Base-by-base conservation (phyloP, 2,113 vertebrate genomes). In the Lathamus discolor region DNA sequence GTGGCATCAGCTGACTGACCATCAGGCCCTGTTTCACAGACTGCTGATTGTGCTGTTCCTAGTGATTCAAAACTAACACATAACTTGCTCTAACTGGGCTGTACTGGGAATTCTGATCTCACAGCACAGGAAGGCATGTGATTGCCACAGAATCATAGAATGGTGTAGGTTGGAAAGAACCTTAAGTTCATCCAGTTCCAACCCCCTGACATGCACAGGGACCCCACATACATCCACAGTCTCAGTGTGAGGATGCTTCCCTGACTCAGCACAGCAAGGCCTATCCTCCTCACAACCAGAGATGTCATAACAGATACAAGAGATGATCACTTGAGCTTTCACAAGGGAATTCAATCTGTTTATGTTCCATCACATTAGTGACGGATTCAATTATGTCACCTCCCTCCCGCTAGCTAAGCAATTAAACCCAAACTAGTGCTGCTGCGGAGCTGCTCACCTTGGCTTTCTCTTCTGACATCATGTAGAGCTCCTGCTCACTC, bases 381-480 rank as follows among this genome's bases (percentile, higher is more conserved):
- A 57, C 69, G 49, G 7, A 49, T 16, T 46, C 24, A 62, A 84
- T 89, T 3, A 66, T 28, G 29, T 55, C 78, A 70, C 77, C 63
- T 55, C 69, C 20, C 19, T 39, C 33, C 24, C 61, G 55, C 29
- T 31, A 61, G 79, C 48, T n/a, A 61, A 74, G 43, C 68, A 54
- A 39, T 72, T 68, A 74, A 43, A 49, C 17, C 62, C 72, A 52
- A 82, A 55, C 33, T 10, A 27, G n/a, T 9, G 83, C 43, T 2
- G 2, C n/a, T 14, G 66, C 7, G 37, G 41, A 35, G 81, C 51
- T 37, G 66, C 95, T 97, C 91, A 99, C 99, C 99, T 99, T 99
- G 90, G 99, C 99, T 96, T 99, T 99, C 97, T 99, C 99, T 96
- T 99, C 99, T 12, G 99, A 99, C 99, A 99, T 99, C 99, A 99